Evolutionary conservation across 2,888 invertebrate genomes (phyloP), one percentile per base, ranked within the genome.

Genomic region (Loripinus fragilis): DNA sequence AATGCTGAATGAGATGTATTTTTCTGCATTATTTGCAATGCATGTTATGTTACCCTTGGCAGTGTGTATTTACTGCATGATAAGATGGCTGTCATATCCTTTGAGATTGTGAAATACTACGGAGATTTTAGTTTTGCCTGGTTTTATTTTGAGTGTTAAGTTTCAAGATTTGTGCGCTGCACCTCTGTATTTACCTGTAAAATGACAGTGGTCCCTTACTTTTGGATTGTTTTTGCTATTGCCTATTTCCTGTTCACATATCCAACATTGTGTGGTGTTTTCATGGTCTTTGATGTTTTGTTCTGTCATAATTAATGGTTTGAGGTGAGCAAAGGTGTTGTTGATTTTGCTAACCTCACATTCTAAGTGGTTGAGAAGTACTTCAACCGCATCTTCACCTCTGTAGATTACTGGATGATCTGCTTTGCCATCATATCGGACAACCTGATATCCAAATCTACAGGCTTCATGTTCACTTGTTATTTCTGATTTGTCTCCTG

Each of bases 181-280:
- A n/a, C n/a, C n/a, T n/a, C n/a, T n/a, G n/a, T n/a, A n/a, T n/a
- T n/a, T n/a, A n/a, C n/a, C n/a, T n/a, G n/a, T n/a, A n/a, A n/a
- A n/a, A n/a, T n/a, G n/a, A n/a, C n/a, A n/a, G n/a, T n/a, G n/a
- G n/a, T n/a, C n/a, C n/a, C n/a, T n/a, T n/a, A n/a, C n/a, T n/a
- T n/a, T n/a, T n/a, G n/a, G n/a, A n/a, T n/a, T n/a, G n/a, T n/a
- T n/a, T n/a, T n/a, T n/a, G n/a, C n/a, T n/a, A n/a, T n/a, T n/a
- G n/a, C n/a, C n/a, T n/a, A n/a, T n/a, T n/a, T n/a, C 66, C 48
- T 69, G 20, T 52, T 78, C 70, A 48, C 74, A 78, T 64, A 78
- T 78, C 55, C 45, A 72, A 23, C 74, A 74, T 25, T 78, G 50
- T 17, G 70, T 71, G 12, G 70, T 38, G 12, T 33, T 74, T 12